Base-by-base conservation (phyloP, 2,797 vertebrate genomes). In the Streptopelia turtur region DNA sequence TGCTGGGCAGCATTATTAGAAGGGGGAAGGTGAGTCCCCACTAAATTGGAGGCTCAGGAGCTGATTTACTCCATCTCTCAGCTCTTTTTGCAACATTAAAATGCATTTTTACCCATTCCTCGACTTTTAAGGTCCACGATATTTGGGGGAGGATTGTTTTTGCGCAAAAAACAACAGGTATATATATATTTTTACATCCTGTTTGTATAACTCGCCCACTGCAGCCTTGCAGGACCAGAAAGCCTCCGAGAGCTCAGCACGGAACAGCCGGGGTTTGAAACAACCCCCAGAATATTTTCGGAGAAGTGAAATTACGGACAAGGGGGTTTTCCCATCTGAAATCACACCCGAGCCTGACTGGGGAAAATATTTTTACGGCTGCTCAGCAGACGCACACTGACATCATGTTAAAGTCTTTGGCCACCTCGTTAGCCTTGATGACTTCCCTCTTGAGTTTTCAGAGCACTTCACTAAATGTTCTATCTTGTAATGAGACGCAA, bases 101-200 rank as follows among this genome's bases (percentile, higher is more conserved):
- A 35, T 71, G 43, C 9, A 24, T 49, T 83, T 83, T 70, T 53
- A 39, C 28, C 41, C n/a, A 10, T 88, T 55, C 33, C 57, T 86
- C 6, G 5, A 0, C 13, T 65, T 57, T 3, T 4, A 17, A 82
- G 9, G 23, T 35, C 25, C 16, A 1, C 0, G 0, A 2, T 4
- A 0, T 45, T 59, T 15, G 7, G 4, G 8, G 27, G 22, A 39
- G 21, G 30, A 10, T 4, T 6, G 47, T 24, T 57, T n/a, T 11
- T 6, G 9, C 53, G 28, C 33, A 24, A 23, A 30, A 75, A 74
- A 18, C 31, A 30, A 24, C 16, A 35, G 20, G 41, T 43, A 50
- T 35, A 45, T 35, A 41, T 60, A 1, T 20, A 20, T 12, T 76
- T 84, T 80, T 23, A 31, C 56, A 24, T 28, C 37, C 13, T 37